Evolutionary conservation across 2,113 vertebrate genomes (phyloP).

Genomic region (Seriola rivoliana): DNA sequence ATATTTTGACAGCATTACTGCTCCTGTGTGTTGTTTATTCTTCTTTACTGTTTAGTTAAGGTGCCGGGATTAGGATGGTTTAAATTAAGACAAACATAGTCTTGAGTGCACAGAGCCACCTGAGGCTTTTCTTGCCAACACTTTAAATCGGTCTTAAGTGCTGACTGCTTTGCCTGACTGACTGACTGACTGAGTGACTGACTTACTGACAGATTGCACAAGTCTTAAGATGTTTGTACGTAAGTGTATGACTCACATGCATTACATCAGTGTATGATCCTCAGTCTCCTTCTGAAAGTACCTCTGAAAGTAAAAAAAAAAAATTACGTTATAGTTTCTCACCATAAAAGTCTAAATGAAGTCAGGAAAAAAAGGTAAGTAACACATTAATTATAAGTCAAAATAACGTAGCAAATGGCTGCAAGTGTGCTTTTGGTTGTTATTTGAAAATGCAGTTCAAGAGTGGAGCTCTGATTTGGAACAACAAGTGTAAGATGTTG

Average conservation of each 20-base stretch:
- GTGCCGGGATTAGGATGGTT: neutral
- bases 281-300: neutral
- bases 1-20: too few relatives aligned
- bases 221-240: conserved; percentile 19
- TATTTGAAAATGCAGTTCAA: too few relatives aligned
- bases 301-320: neutral
- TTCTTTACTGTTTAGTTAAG: neutral
- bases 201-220: conserved; percentile 18
- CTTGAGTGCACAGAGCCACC: neutral
- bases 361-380: neutral
- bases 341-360: neutral
- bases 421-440: too few relatives aligned
- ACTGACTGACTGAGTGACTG: neutral
- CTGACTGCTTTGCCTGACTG: neutral
- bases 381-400: neutral
- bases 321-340: too few relatives aligned
- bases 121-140: conserved; percentile 4
- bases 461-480: neutral
- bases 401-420: too few relatives aligned
- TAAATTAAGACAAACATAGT: neutral
- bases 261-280: neutral
- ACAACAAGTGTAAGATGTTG: neutral
- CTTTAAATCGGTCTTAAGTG: neutral
- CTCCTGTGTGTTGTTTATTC: neutral
- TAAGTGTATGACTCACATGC: conserved; percentile 23